Conservation (phyloP, 1,140 invertebrate species). For the Meloidogyne chitwoodi region DNA sequence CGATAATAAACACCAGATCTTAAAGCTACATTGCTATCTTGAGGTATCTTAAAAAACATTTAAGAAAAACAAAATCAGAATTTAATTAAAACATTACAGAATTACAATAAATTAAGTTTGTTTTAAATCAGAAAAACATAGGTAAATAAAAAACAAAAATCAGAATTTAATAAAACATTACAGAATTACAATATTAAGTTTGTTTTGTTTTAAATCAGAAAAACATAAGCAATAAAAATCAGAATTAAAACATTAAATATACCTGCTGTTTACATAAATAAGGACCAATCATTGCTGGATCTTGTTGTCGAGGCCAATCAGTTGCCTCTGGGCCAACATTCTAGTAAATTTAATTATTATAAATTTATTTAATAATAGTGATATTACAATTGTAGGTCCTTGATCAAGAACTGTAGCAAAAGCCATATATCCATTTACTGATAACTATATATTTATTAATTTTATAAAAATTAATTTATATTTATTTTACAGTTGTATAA, state of each 20-base stretch:
- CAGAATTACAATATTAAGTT: too few species aligned
- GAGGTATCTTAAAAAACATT: conserved; percentile 41
- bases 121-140: too few species aligned
- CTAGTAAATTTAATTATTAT: background rate
- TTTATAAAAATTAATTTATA: background rate
- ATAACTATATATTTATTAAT: conserved; percentile 34
- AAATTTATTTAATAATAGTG: background rate
- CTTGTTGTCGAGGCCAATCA: conserved; percentile 58
- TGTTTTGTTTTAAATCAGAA: too few species aligned
- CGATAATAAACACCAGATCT: conserved; percentile 57
- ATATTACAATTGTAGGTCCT: conserved; percentile 55
- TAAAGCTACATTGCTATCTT: conserved; percentile 49
- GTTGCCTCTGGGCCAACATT: conserved; percentile 58
- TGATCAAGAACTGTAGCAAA: conserved; percentile 59
- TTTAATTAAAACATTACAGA: too few species aligned
- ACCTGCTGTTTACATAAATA: conserved; percentile 59
- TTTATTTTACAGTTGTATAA: conserved; percentile 55
- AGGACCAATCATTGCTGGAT: conserved; percentile 60
- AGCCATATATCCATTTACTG: conserved; percentile 60
- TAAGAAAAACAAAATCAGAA: too few species aligned
- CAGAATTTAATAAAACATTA: too few species aligned
- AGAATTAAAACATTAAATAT: too few species aligned
- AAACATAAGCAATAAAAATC: too few species aligned
- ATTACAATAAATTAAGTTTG: too few species aligned
- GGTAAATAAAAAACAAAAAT: too few species aligned